Evolutionary conservation across 2,797 vertebrate genomes (phyloP).

Genomic region (Lutjanus campechanus): DNA sequence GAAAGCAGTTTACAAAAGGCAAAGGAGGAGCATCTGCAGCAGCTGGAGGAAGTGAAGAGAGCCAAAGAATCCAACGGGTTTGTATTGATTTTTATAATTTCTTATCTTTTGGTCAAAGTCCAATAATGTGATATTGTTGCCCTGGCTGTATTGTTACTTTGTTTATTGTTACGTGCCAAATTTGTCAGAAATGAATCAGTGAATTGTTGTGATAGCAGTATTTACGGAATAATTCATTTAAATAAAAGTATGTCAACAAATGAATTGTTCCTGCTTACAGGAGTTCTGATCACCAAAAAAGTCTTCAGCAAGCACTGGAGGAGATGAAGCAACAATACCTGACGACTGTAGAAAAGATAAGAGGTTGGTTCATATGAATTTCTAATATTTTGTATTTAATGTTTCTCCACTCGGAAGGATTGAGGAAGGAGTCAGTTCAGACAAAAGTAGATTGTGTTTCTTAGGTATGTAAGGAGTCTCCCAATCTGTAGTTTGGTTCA

Average conservation of each 20-base stretch:
- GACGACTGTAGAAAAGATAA: constrained; percentile 93
- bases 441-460: background rate
- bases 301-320: constrained; percentile 87
- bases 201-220: background rate
- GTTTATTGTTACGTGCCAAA: background rate
- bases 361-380: constrained; percentile 80
- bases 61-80: constrained; percentile 73
- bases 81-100: constrained; percentile 31
- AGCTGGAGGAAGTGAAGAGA: constrained; percentile 82
- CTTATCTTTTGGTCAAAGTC: background rate
- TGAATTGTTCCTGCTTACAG: constrained; percentile 34
- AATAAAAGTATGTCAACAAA: background rate
- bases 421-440: background rate
- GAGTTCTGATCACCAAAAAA: constrained; percentile 63
- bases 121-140: background rate
- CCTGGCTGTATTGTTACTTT: background rate
- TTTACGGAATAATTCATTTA: background rate
- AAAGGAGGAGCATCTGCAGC: constrained; percentile 83
- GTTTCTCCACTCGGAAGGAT: background rate
- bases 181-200: background rate
- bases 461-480: too few species aligned
- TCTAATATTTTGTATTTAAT: background rate
- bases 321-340: constrained; percentile 95
- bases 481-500: too few species aligned
- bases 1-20: constrained; percentile 80